Evolutionary conservation across 2,888 invertebrate genomes (phyloP).

Genomic region (Chouioia cunea): DNA sequence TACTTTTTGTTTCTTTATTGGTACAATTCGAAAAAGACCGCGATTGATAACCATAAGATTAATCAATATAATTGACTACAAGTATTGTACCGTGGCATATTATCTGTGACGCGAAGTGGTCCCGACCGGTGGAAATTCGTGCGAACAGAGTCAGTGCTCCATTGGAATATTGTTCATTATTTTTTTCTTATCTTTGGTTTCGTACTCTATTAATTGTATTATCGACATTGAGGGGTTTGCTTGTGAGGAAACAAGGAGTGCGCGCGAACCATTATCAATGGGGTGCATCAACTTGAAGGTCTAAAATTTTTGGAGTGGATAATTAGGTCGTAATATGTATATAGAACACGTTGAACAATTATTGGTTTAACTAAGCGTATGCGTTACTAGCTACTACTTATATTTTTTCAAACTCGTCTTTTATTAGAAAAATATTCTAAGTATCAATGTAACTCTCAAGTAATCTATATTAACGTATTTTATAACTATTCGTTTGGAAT

Average conservation of each 20-base stretch:
- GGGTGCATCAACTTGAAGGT: constrained; percentile 36
- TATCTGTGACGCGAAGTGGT: constrained; percentile 57
- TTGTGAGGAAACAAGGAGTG: constrained; percentile 45
- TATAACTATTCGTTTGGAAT: constrained; percentile 1
- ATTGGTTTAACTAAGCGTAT: constrained; percentile 18
- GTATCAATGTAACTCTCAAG: constrained; percentile 12
- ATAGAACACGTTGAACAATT: background rate
- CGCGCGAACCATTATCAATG: constrained; percentile 41
- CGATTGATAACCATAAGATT: constrained; percentile 36
- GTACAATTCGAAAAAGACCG: constrained; percentile 35
- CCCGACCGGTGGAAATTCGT: constrained; percentile 54
- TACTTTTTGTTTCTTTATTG: constrained; percentile 15
- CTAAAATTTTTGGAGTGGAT: constrained; percentile 37
- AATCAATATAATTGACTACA: constrained; percentile 57
- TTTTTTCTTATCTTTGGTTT: constrained; percentile 31
- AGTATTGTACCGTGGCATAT: constrained; percentile 58
- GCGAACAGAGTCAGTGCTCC: constrained; percentile 44
- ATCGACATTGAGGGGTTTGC: constrained; percentile 14
- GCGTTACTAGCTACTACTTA: constrained; percentile 7
- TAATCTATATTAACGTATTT: background rate
- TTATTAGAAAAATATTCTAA: constrained; percentile 36
- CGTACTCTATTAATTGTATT: constrained; percentile 23
- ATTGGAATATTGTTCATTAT: constrained; percentile 20
- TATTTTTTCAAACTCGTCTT: background rate
- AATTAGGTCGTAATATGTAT: background rate